Evolutionary conservation across 2,797 vertebrate species (phyloP).

Genomic region (Harpagifer antarcticus): DNA sequence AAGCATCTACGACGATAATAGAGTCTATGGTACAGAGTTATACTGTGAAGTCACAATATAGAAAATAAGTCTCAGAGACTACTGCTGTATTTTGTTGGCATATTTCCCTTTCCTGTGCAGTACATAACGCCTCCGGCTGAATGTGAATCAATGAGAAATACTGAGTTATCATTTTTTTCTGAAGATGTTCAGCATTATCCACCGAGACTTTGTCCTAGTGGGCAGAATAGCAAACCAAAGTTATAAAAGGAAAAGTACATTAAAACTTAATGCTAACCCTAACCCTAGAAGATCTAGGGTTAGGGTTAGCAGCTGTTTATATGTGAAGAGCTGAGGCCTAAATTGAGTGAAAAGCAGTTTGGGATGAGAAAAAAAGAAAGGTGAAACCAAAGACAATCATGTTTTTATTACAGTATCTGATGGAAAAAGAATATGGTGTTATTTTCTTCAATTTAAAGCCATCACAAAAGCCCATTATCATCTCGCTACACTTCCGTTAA

Average conservation of each 20-base stretch:
- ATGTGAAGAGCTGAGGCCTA: not conserved
- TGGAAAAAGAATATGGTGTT: too few species aligned
- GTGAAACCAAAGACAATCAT: too few species aligned
- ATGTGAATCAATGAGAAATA: slow-evolving; percentile 1
- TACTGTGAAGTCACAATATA: not conserved
- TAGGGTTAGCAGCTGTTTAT: not conserved
- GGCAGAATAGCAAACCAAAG: not conserved
- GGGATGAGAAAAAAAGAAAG: too few species aligned
- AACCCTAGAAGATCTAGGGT: too few species aligned
- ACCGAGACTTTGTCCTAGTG: not conserved
- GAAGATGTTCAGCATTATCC: not conserved
- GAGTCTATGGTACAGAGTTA: not conserved
- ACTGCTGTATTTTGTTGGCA: not conserved
- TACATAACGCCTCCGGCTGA: slow-evolving; percentile 1
- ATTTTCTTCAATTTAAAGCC: not conserved
- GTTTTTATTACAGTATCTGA: too few species aligned
- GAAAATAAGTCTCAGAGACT: not conserved
- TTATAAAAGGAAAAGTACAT: not conserved
- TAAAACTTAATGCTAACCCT: too few species aligned
- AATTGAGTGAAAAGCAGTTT: not conserved
- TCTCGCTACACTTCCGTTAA: not conserved
- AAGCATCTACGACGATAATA: too few species aligned
- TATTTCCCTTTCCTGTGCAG: not conserved
- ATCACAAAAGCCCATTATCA: not conserved
- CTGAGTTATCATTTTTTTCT: not conserved